Conservation (phyloP, 2,797 vertebrate genomes). For the Lycodopsis pacificus region DNA sequence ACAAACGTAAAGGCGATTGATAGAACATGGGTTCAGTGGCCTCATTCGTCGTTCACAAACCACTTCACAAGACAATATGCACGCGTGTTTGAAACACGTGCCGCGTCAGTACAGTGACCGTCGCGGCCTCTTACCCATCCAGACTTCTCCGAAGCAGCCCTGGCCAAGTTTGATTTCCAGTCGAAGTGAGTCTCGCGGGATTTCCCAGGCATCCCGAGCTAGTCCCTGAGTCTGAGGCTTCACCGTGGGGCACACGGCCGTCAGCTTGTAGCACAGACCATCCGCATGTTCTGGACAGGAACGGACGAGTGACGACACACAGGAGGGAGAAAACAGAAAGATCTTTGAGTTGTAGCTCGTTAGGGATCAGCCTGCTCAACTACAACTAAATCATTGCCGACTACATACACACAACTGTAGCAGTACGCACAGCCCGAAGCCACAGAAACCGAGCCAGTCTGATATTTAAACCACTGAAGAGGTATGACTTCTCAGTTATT, state of each 20-base stretch:
- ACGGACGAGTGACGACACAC: constrained; percentile 17
- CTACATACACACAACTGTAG: not conserved
- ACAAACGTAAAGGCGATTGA: not conserved
- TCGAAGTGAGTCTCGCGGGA: constrained; percentile 94
- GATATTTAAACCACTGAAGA: constrained; percentile 16
- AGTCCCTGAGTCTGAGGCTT: constrained; percentile 99
- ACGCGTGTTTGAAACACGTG: not conserved
- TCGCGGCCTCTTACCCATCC: constrained; percentile 92
- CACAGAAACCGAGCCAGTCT: not conserved
- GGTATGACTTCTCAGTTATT: not conserved
- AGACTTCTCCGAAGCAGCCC: constrained; percentile 98
- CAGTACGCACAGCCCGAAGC: not conserved
- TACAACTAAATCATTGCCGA: not conserved
- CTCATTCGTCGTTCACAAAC: not conserved
- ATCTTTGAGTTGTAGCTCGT: not conserved
- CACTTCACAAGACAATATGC: not conserved
- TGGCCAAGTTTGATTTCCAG: constrained; percentile 97
- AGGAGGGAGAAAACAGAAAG: not conserved
- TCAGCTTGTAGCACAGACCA: constrained; percentile 96
- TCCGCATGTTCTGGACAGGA: constrained; percentile 92
- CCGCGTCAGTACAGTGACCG: not conserved
- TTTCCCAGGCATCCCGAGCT: constrained; percentile 98
- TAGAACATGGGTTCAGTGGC: not conserved
- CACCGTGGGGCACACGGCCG: constrained; percentile 95
- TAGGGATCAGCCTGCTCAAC: not conserved